phyloP scores from a whole-genome alignment of 92 coral and sea anemone species.

The Porites lobata region DNA sequence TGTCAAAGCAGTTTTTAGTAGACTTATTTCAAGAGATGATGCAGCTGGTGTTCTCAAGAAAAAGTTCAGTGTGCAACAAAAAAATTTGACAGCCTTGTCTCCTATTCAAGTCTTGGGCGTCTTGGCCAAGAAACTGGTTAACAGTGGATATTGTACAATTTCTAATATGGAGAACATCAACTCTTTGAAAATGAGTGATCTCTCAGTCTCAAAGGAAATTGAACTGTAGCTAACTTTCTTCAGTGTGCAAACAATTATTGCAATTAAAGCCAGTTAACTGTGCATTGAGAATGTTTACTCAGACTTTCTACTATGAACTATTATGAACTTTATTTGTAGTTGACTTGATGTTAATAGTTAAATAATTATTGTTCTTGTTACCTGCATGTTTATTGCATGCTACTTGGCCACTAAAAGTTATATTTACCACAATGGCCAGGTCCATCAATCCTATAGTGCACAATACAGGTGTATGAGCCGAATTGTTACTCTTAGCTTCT shows the following conservation, averaged over 20 bases:
- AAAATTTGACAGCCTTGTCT: slow-evolving; percentile 4
- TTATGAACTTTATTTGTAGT: slow-evolving; percentile 5
- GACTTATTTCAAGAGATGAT: slow-evolving; percentile 9
- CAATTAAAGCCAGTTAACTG: background rate
- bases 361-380: too few species aligned
- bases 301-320: background rate
- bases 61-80: slow-evolving; percentile 18
- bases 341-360: slow-evolving; percentile 1
- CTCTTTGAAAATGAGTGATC: too few species aligned
- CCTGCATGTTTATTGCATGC: too few species aligned
- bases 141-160: slow-evolving; percentile 2
- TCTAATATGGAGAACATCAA: background rate
- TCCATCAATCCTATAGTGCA: too few species aligned
- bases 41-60: slow-evolving; percentile 5
- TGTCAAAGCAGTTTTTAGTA: background rate
- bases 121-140: slow-evolving; percentile 24
- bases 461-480: too few species aligned
- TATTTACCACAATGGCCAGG: too few species aligned
- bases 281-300: background rate
- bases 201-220: background rate
- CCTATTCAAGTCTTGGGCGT: slow-evolving; percentile 18
- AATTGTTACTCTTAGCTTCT: too few species aligned
- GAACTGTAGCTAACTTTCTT: background rate
- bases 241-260: background rate
- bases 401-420: too few species aligned